A percentile compares a stretch with the other conserved stretches of the same genome.
Conservation (phyloP, 2,888 invertebrate species). For the Axea sp. region DNA sequence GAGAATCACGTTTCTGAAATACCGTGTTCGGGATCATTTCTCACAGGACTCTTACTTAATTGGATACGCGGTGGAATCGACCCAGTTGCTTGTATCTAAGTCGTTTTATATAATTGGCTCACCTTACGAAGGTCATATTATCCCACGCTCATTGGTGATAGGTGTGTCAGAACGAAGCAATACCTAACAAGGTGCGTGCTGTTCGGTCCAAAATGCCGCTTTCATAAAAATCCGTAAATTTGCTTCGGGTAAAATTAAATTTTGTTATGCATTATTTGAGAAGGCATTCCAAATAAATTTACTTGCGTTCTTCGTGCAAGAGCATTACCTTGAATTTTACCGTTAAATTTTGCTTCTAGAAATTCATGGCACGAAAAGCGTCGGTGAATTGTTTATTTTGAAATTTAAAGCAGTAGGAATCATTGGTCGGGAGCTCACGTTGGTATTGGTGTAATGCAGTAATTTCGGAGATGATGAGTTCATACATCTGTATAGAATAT, state of each 20-base stretch:
- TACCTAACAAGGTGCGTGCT: conserved; percentile 44
- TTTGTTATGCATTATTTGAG: conserved; percentile 9
- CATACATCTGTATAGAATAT: too few relatives aligned
- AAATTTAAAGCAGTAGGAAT: too few relatives aligned
- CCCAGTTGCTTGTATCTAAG: conserved; percentile 66
- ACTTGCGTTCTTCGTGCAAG: too few relatives aligned
- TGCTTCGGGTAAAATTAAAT: conserved; percentile 5
- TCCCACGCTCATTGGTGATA: conserved; percentile 64
- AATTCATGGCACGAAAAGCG: too few relatives aligned
- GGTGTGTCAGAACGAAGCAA: conserved; percentile 53
- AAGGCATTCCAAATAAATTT: not conserved
- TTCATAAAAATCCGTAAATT: conserved; percentile 23
- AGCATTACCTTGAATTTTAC: too few relatives aligned
- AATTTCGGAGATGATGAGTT: too few relatives aligned
- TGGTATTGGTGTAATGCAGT: too few relatives aligned
- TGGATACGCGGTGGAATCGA: conserved; percentile 64
- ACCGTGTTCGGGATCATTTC: conserved; percentile 64
- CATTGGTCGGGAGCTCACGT: too few relatives aligned
- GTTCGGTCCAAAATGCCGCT: conserved; percentile 4
- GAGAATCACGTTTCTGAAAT: conserved; percentile 66
- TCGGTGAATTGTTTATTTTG: too few relatives aligned
- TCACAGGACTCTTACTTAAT: conserved; percentile 66
- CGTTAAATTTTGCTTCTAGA: too few relatives aligned
- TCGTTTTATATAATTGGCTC: conserved; percentile 65
- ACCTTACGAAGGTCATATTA: conserved; percentile 66